A percentile compares a stretch with the other conserved stretches of the same genome.
These are phyloP conservation scores for Tragelaphus imberbis DNA, from an alignment of 2,113 vertebrate genomes.

Conservation along the genomic window DNA sequence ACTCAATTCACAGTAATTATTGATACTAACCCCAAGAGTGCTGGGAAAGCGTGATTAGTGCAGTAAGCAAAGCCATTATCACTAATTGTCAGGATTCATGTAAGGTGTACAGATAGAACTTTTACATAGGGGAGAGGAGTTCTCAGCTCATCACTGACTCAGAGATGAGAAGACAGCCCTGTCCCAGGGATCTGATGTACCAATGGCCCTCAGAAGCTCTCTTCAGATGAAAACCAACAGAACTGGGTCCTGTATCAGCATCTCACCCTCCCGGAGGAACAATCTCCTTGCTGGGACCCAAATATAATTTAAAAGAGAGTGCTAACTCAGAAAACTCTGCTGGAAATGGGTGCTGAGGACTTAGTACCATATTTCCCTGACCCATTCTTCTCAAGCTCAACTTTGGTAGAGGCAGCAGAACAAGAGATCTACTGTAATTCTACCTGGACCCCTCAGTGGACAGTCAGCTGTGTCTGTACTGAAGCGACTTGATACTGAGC, in stretches of 20 bases:
- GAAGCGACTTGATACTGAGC: not conserved
- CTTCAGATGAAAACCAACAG: not conserved
- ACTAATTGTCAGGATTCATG: not conserved
- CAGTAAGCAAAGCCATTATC: not conserved
- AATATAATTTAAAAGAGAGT: not conserved
- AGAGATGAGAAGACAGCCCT: not conserved
- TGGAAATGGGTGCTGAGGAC: not conserved
- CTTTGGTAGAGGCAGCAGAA: not conserved
- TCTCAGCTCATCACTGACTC: not conserved
- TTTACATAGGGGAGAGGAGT: not conserved
- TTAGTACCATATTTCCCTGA: not conserved
- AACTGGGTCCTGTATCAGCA: not conserved
- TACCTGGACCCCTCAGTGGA: not conserved
- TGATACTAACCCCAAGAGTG: not conserved
- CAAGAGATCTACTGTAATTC: not conserved
- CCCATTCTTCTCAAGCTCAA: not conserved
- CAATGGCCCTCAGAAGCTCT: not conserved
- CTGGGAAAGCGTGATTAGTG: not conserved
- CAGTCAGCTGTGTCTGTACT: fast-evolving
- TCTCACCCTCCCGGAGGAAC: not conserved
- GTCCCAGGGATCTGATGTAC: not conserved
- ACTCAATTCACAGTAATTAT: not conserved
- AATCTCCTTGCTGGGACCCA: not conserved
- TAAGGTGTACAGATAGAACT: not conserved
- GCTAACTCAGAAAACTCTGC: not conserved